Conservation (phyloP, 2,797 vertebrate species). For the Myotis daubentonii region DNA sequence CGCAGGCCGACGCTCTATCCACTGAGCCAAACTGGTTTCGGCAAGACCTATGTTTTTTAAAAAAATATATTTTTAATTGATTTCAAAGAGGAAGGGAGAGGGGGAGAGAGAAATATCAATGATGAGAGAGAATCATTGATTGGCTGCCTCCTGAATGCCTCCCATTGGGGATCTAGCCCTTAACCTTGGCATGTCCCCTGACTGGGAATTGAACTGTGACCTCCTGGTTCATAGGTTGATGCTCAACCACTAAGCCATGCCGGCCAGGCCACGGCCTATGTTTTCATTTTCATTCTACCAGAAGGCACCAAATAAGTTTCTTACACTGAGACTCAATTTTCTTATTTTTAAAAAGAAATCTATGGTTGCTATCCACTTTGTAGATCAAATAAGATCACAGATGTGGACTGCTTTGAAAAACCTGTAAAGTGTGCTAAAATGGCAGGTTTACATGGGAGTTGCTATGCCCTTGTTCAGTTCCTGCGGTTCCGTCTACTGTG, state of each 20-base stretch:
- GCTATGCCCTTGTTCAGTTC: neutral
- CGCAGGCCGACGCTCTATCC: too few species aligned
- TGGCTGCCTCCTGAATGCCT: too few species aligned
- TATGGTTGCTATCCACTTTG: neutral
- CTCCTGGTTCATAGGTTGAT: too few species aligned
- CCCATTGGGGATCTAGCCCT: too few species aligned
- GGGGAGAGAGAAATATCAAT: too few species aligned
- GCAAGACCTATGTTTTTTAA: neutral
- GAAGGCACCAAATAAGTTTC: neutral
- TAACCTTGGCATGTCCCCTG: too few species aligned
- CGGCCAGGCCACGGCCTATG: neutral
- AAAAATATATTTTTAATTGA: too few species aligned
- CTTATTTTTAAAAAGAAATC: slow-evolving; percentile 19
- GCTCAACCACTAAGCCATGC: too few species aligned
- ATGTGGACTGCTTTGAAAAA: neutral
- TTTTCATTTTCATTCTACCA: neutral
- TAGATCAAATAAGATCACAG: neutral
- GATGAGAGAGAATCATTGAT: too few species aligned
- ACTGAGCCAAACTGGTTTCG: too few species aligned
- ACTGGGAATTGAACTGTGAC: too few species aligned
- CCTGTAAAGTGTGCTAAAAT: neutral
- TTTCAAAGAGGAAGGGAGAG: too few species aligned
- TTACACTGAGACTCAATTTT: neutral
- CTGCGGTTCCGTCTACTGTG: neutral
- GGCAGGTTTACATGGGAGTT: neutral